A percentile compares a stretch with the other conserved stretches of the same genome.
Evolutionary conservation across 2,888 invertebrate genomes (phyloP).

Genomic region (Heliconius erato): DNA sequence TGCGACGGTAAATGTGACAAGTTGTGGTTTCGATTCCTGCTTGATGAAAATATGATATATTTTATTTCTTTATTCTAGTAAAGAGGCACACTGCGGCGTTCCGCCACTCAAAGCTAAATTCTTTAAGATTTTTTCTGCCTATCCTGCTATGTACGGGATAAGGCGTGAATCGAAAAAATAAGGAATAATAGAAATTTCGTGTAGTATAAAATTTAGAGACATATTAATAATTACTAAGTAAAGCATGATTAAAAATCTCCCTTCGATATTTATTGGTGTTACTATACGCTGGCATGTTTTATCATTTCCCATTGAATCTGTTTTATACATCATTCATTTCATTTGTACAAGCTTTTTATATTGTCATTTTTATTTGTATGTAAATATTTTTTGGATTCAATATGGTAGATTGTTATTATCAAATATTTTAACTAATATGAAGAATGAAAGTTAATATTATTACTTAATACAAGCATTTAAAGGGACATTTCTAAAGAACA

Average conservation of each 20-base stretch:
- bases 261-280: slow-evolving; percentile 20
- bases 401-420: neutral
- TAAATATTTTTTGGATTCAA: slow-evolving; percentile 1
- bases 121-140: too few relatives aligned
- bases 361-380: slow-evolving; percentile 19
- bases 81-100: too few relatives aligned
- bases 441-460: neutral
- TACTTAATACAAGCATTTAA: neutral
- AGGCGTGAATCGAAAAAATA: too few relatives aligned
- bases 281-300: slow-evolving; percentile 8
- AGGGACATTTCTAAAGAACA: neutral
- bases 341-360: slow-evolving; percentile 22
- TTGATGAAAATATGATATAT: too few relatives aligned
- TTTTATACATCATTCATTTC: slow-evolving; percentile 9
- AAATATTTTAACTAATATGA: neutral
- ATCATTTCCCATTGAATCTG: neutral
- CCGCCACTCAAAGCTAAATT: too few relatives aligned
- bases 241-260: slow-evolving; percentile 2
- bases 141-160: too few relatives aligned
- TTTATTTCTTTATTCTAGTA: too few relatives aligned
- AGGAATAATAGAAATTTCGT: neutral
- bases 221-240: neutral
- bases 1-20: too few relatives aligned
- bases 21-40: too few relatives aligned
- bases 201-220: neutral